Percentiles rank a stretch among this genome's conserved stretches.
Evolutionary conservation across 1,140 invertebrate genomes (phyloP).

Genomic region (Meteorus sp.): DNA sequence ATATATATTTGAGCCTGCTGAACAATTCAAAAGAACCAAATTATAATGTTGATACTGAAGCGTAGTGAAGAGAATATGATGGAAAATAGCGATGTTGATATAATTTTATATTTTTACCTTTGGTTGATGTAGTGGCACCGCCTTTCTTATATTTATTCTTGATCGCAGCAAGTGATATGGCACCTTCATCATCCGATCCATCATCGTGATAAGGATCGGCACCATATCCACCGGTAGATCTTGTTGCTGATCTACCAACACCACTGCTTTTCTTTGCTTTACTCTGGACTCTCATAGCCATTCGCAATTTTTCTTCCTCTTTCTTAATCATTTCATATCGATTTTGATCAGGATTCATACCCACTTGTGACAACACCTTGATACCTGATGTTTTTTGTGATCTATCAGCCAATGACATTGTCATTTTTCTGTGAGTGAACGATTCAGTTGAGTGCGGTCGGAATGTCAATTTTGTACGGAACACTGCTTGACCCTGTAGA

Average conservation of each 20-base stretch:
- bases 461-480: constrained; percentile 95
- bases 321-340: constrained; percentile 91
- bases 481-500: constrained; percentile 96
- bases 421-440: constrained; percentile 98
- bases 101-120: constrained; percentile 55
- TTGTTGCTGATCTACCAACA: constrained; percentile 63
- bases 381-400: constrained; percentile 96
- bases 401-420: constrained; percentile 93
- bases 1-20: constrained; percentile 76
- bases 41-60: constrained; percentile 19
- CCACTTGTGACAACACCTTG: constrained; percentile 93
- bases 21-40: constrained; percentile 38
- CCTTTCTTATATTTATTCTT: constrained; percentile 91
- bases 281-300: constrained; percentile 77
- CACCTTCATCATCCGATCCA: constrained; percentile 88
- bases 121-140: constrained; percentile 42
- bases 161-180: constrained; percentile 89
- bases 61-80: constrained; percentile 13
- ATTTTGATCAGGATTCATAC: constrained; percentile 91
- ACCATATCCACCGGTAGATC: constrained; percentile 62
- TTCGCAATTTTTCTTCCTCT: constrained; percentile 90
- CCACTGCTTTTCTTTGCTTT: constrained; percentile 66
- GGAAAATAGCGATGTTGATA: constrained; percentile 18
- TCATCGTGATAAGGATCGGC: constrained; percentile 68
- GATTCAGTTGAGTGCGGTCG: constrained; percentile 97